Conservation (phyloP, 2,113 vertebrate genomes). For the Pelmatolapia mariae region DNA sequence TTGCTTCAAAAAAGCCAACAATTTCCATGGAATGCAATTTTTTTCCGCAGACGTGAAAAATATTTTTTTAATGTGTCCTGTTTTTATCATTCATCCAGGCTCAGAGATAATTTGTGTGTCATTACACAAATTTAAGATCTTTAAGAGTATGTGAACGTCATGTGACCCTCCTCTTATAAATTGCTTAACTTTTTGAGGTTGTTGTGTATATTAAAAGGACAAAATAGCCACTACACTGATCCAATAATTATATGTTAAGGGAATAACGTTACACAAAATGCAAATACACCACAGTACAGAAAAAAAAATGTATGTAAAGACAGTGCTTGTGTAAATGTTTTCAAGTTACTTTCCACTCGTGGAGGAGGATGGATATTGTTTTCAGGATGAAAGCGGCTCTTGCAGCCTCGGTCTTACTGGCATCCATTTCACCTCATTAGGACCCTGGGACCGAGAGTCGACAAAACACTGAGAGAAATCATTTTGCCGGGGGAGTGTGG, state of each 20-base stretch:
- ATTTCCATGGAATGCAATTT: background rate
- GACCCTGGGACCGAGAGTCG: constrained; percentile 61
- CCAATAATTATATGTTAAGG: background rate
- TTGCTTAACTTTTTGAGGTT: background rate
- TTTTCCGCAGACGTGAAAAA: background rate
- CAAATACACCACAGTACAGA: background rate
- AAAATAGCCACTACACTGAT: background rate
- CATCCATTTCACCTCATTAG: constrained; percentile 73
- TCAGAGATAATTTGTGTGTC: background rate
- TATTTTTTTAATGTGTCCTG: background rate
- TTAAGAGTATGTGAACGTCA: background rate
- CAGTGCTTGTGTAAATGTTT: background rate
- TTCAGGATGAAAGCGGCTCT: constrained; percentile 39
- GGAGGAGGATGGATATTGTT: constrained; percentile 18
- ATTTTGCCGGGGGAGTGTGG: constrained; percentile 55
- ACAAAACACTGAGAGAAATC: constrained; percentile 55
- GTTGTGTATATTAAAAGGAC: background rate
- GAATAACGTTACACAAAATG: background rate
- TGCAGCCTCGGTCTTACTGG: constrained; percentile 50
- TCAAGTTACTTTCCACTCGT: background rate
- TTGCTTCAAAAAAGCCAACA: background rate
- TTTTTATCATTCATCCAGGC: background rate
- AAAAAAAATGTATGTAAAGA: background rate
- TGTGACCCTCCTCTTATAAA: background rate
- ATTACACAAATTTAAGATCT: background rate